phyloP scores from a whole-genome alignment of 2,797 vertebrate genomes.

The Leptodactylus fallax region DNA sequence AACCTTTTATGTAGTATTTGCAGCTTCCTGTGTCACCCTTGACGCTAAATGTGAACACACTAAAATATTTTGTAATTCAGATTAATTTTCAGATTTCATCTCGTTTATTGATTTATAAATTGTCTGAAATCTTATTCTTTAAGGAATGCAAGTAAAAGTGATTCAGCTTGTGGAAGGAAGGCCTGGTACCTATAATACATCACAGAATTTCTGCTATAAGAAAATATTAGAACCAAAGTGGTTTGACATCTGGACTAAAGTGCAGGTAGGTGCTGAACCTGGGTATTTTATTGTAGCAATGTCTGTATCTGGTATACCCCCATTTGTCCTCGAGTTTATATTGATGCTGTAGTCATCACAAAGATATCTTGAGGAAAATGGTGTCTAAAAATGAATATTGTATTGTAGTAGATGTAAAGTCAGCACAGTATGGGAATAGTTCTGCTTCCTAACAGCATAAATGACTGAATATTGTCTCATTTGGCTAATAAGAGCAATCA shows the following conservation, averaged over 20 bases:
- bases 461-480: too few species aligned
- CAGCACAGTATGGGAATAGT: too few species aligned
- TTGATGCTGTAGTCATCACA: background rate
- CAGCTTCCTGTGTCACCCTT: too few species aligned
- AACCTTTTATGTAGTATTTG: too few species aligned
- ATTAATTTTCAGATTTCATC: too few species aligned
- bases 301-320: background rate
- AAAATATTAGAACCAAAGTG: slow-evolving; percentile 82
- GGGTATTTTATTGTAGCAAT: background rate
- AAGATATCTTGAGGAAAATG: background rate
- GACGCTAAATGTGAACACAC: too few species aligned
- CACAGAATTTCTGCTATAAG: slow-evolving; percentile 83
- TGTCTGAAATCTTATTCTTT: background rate
- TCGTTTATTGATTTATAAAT: background rate
- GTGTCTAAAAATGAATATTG: too few species aligned
- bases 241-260: slow-evolving; percentile 90
- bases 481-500: too few species aligned
- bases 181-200: background rate
- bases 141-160: background rate
- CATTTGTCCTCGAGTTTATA: background rate
- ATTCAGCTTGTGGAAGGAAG: slow-evolving; percentile 23
- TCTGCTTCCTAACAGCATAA: too few species aligned
- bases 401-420: too few species aligned
- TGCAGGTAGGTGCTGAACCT: slow-evolving; percentile 78
- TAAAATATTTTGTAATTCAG: too few species aligned